phyloP scores from a whole-genome alignment of 2,113 vertebrate species.

The Syngnathus scovelli region DNA sequence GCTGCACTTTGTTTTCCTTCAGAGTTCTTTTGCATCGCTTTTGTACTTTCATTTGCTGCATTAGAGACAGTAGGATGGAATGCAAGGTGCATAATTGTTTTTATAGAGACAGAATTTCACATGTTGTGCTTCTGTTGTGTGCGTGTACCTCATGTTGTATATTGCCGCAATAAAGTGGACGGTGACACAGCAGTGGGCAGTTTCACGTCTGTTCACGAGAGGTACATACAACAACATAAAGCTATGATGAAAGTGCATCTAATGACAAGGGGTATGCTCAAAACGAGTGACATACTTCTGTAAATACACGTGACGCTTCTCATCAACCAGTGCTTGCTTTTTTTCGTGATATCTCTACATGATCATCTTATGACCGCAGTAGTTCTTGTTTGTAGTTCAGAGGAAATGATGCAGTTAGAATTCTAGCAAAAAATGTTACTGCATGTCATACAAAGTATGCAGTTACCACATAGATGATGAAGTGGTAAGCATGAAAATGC shows the following conservation, averaged over 20 bases:
- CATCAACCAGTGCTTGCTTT: neutral
- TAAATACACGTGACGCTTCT: neutral
- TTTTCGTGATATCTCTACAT: neutral
- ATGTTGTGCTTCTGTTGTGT: neutral
- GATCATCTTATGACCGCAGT: neutral
- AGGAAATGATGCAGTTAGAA: constrained; percentile 14
- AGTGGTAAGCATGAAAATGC: too few species aligned
- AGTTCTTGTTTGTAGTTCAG: constrained; percentile 17
- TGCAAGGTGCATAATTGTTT: neutral
- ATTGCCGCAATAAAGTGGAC: constrained; percentile 5
- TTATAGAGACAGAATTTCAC: neutral
- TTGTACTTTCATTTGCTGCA: neutral
- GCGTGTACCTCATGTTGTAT: neutral
- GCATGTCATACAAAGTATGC: neutral
- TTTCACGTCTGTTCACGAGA: neutral
- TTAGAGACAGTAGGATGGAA: neutral
- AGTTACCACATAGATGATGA: too few species aligned
- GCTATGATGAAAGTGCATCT: neutral
- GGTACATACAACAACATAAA: neutral
- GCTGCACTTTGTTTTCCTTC: constrained; percentile 23
- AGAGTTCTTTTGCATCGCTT: constrained; percentile 17
- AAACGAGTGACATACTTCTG: neutral
- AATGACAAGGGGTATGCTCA: neutral
- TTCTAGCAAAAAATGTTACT: constrained; percentile 13
- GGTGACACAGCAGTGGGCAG: constrained; percentile 15